Evolutionary conservation across 2,888 invertebrate species (phyloP), one percentile per base, ranked within the genome.

Genomic region (Hipparchia semele): DNA sequence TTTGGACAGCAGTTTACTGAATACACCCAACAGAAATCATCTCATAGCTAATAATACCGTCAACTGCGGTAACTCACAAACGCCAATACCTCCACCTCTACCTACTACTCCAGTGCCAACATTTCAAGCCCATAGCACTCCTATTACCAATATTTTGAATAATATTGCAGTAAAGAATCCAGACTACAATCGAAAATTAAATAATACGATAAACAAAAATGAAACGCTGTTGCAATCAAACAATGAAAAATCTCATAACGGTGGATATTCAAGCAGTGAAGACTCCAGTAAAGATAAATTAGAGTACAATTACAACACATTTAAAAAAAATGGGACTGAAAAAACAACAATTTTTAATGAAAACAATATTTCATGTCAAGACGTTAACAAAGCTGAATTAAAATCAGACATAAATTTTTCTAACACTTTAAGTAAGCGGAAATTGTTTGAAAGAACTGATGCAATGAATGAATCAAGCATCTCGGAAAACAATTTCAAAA

Each of bases 101-200:
- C 93, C 92, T 8, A 90, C 82, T 75, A 85, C 91, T 62, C 93
- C 90, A 54, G 85, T 94, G 72, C 92, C 93, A 62, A 86, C 87
- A 58, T 87, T 89, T 70, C 89, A 89, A 77, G 81, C 80, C 39
- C 84, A 87, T 70, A 89, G 84, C 76, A 85, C 87, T 75, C 84
- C 86, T 68, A 83, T 88, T 75, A 80, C 82, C 69, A 80, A 78
- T 65, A 68, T 76, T 65, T 74, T 77, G 65, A 79, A 79, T 45
- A 80, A 77, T 65, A 79, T 74, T 73, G 69, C 76, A 58, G 51
- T 80, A 80, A 79, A 75, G 71, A 80, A 75, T 76, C 49, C 76
- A 6, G 88, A 91, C 54, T 84, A 80, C 60, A 76, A 79, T 71
- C 77, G 82, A 23, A 90, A 87, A 82, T 84, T 79, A 67, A 74